Evolutionary conservation across 2,113 vertebrate species (phyloP).

Genomic region (Gallinago media): DNA sequence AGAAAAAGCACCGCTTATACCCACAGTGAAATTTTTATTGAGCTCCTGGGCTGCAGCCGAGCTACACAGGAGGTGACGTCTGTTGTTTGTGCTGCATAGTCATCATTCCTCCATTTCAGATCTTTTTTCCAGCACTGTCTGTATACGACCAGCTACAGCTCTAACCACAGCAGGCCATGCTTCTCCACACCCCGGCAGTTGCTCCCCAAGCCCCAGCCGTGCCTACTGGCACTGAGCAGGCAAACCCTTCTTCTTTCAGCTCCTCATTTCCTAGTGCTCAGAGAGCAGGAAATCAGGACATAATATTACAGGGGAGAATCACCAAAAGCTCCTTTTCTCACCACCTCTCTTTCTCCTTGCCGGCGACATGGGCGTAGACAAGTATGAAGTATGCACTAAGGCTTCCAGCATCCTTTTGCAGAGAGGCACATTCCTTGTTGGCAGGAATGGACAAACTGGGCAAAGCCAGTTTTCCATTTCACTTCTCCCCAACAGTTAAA

Average conservation of each 20-base stretch:
- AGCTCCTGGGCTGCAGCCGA: background rate
- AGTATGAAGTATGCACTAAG: background rate
- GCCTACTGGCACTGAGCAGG: background rate
- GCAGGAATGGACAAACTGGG: background rate
- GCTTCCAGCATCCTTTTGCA: background rate
- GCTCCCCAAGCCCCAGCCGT: background rate
- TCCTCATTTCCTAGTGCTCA: background rate
- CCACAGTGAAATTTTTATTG: background rate
- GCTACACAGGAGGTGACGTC: background rate
- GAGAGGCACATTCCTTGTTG: background rate
- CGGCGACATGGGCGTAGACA: background rate
- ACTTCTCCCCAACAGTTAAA: background rate
- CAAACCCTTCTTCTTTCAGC: background rate
- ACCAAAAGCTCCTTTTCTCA: background rate
- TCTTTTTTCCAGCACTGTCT: background rate
- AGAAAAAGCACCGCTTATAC: background rate
- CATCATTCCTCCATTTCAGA: background rate
- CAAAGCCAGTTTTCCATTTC: background rate
- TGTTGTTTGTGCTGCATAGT: background rate
- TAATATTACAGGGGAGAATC: background rate
- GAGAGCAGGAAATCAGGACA: background rate
- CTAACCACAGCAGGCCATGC: fast-evolving
- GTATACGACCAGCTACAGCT: fast-evolving
- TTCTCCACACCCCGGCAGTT: background rate
- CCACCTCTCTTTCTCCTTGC: background rate